Evolutionary conservation across 2,888 invertebrate genomes (phyloP), one percentile per base, ranked within the genome.

Genomic region (Cantharis flavilabris): DNA sequence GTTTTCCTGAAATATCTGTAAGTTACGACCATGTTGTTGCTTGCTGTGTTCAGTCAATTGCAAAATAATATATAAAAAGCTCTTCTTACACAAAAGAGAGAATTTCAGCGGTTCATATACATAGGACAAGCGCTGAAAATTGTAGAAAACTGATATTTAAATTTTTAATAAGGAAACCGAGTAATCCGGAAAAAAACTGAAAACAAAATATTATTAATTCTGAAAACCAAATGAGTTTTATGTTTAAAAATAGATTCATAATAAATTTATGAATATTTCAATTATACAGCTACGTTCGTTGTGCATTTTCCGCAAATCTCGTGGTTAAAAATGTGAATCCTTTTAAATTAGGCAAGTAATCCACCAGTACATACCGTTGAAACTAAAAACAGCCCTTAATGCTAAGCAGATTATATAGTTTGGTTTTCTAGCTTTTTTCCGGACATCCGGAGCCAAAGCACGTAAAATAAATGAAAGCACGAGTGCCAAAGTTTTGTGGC

Each of bases 391-490:
- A 67, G 13, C 65, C 49, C 49, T 67, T 23, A 67, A 67, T 67
- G 65, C 26, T 67, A 67, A 67, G 65, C 65, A 67, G 65, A 75
- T 75, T 70, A 75, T 16, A 28, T 75, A 75, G 63, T 75, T 73
- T 64, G 64, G 75, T 75, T 75, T 74, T 70, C 63, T 63, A 69
- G 63, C 23, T 69, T 75, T 69, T n/a, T 63, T 69, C 62, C 73
- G 62, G 28, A 20, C 73, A 73, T 73, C 72, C 67, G 70, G 70
- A 70, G 23, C 72, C 64, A 69, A 69, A n/a, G 69, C 62, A 69
- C 70, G 67, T 69, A 67, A 72, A 75, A 78, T 74, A 78, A 79
- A 76, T 78, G 75, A 76, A 70, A 71, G 73, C 69, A 75, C 28
- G 63, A 75, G 71, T 49, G 76, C 74, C 71, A 70, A 69, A 71